Evolutionary conservation across 2,797 vertebrate species (phyloP), one percentile per base, ranked within the genome.

Genomic region (Malacoctenus gilli): DNA sequence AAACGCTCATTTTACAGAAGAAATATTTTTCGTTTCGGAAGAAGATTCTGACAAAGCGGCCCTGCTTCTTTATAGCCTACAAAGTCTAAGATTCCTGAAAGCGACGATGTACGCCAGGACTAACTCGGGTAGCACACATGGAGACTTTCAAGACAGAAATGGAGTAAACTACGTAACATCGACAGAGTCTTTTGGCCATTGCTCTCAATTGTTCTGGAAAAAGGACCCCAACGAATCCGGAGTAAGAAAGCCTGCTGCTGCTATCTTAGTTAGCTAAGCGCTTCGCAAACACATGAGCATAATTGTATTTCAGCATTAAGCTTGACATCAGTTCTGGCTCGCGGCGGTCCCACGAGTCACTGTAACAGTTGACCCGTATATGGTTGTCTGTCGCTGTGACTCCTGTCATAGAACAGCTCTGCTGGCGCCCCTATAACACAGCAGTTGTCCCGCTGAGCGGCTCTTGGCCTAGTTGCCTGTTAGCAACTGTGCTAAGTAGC

Each of bases 151-250:
- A 28, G 88, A 90, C 16, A 79, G 88, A 59, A 90, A 90, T 52
- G 88, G 88, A 72, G 88, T 88, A 36, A 90, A 89, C 70, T 90
- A 90, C 63, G 88, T 89, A 64, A 85, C 87, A 39, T 88, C 88
- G 52, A 82, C 88, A 63, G 88, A 90, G 76, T 84, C 88, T 75
- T 90, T 90, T 72, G 86, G 80, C 56, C 88, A 90, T 80, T 90
- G 88, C 84, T 84, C 88, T 35, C 88, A 90, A 79, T 85, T 90
- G 85, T 90, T 90, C 88, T 90, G 88, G 88, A 90, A 90, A 74
- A 90, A 90, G 78, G 88, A 90, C 67, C 88, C 88, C 64, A 89
- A 78, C 85, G 88, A 90, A 79, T 85, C 88, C 80, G 88, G 88
- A 84, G 88, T 90, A 90, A 90, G 88, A 89, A 74, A 83, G 54